phyloP scores from a whole-genome alignment of 2,113 vertebrate genomes.

The Leucosticte australis region DNA sequence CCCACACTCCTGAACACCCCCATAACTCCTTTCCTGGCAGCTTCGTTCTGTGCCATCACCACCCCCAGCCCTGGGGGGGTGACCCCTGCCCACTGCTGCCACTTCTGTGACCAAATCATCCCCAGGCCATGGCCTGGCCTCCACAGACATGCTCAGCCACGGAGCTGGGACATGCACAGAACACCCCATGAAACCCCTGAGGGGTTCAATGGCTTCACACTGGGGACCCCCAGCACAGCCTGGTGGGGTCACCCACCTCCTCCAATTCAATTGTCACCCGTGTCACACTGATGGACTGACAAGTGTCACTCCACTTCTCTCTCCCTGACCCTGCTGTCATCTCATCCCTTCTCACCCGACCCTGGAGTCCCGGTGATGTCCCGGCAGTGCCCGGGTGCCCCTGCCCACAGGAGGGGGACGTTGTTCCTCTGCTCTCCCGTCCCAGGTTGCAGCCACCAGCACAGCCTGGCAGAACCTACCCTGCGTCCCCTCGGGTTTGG shows the following conservation, averaged over 20 bases:
- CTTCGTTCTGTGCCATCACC: not conserved
- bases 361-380: not conserved
- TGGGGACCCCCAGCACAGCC: not conserved
- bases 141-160: fast-evolving
- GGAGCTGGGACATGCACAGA: not conserved
- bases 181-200: not conserved
- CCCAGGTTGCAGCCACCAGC: not conserved
- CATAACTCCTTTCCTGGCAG: not conserved
- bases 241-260: not conserved
- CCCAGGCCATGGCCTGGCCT: too few species aligned
- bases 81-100: fast-evolving
- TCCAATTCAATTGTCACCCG: not conserved
- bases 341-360: not conserved
- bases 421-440: not conserved
- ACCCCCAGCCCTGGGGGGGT: too few species aligned
- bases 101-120: not conserved
- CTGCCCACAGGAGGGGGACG: not conserved
- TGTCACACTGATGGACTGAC: not conserved
- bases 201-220: fast-evolving
- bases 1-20: not conserved
- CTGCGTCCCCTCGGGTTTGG: fast-evolving
- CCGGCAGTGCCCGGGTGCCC: fast-evolving
- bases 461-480: not conserved
- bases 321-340: not conserved
- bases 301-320: not conserved